Base-by-base conservation (phyloP, 2,888 invertebrate species). In the Syritta pipiens region DNA sequence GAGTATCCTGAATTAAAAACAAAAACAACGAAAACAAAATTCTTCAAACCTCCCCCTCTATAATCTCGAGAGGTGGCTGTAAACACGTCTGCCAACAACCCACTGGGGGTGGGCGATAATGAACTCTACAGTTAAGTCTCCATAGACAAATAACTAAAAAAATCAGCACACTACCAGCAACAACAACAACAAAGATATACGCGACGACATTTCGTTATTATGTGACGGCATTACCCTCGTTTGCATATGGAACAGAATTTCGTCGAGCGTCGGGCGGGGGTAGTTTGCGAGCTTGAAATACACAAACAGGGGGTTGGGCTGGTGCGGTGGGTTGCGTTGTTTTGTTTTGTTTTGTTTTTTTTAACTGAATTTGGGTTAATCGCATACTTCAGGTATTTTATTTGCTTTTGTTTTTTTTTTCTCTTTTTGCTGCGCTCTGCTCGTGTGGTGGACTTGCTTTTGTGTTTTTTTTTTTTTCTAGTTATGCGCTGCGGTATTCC, bases 61-160 rank as follows among this genome's bases (percentile, higher is more conserved):
- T n/a, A n/a, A n/a, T n/a, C n/a, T n/a, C n/a, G n/a, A n/a, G n/a
- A n/a, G n/a, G n/a, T 24, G 30, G 42, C 26, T 12, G 49, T 42
- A 48, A 49, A 48, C 19, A 68, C 49, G 26, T 7, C 6, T 12
- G 32, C 40, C 48, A 59, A 48, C 48, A 69, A 69, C 51, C 53
- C 46, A 60, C 60, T 60, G 69, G 53, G 60, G 69, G 60, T 53
- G 19, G n/a, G 69, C 51, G 69, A 60, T 69, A 69, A 69, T 69
- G 69, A 69, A 69, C 59, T 60, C 60, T 10, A 53, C 51, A 60
- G 32, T 44, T 60, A 35, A 42, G 60, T 60, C 69, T 60, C 69
- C 44, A 49, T 53, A 69, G 69, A 60, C 69, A 60, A 51, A 69
- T 69, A 69, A 60, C 69, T 51, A 60, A 49, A 60, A 59, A 24